Evolutionary conservation across 35 echinoderm and acorn worm genomes (phyloP), one percentile per base, ranked within the genome.

Genomic region (Hemicentrotus pulcherrimus): DNA sequence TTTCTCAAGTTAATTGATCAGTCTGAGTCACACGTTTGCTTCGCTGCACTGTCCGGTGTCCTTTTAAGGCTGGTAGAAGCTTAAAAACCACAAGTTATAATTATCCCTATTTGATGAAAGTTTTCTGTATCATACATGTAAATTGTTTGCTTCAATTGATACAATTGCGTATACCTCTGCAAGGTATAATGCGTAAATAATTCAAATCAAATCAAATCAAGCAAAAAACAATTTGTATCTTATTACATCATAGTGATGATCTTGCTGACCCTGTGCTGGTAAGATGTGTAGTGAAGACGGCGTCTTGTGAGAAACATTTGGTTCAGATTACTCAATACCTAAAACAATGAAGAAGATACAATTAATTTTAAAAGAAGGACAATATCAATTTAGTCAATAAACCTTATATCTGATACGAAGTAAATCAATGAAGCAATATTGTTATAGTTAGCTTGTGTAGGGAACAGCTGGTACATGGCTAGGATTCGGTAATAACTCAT

Each of bases 221-320:
- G 2, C 1, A 1, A 2, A 35, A 1, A 90, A 28, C 12, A 89
- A 14, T 90, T 31, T 90, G 0, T 24, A 1, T 41, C 35, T 41
- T 94, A 91, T 97, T 46, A 97, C 96, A 97, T 97, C 1, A 11
- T 28, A 31, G 95, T 48, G n/a, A 95, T 78, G 60, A 97, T 93
- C n/a, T 95, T 94, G 47, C 16, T 85, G 5, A 94, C 91, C 61
- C 86, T 95, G 46, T 97, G 94, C 61, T 97, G 94, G 61, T 95
- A 97, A 6, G 96, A 89, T 14, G 90, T 1, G 19, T 58, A 33
- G 71, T 95, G 85, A 31, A 97, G 71, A 28, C 15, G 19, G 6
- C 31, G 47, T 59, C 96, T 92, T n/a, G 95, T 95, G 8, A 88
- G 61, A 78, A 97, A 97, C 96, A 97, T 97, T 19, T 95, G 90